Percentiles rank a stretch among this genome's conserved stretches.
Evolutionary conservation across 2,888 invertebrate genomes (phyloP).

Genomic region (Zaprionus bogoriensis): DNA sequence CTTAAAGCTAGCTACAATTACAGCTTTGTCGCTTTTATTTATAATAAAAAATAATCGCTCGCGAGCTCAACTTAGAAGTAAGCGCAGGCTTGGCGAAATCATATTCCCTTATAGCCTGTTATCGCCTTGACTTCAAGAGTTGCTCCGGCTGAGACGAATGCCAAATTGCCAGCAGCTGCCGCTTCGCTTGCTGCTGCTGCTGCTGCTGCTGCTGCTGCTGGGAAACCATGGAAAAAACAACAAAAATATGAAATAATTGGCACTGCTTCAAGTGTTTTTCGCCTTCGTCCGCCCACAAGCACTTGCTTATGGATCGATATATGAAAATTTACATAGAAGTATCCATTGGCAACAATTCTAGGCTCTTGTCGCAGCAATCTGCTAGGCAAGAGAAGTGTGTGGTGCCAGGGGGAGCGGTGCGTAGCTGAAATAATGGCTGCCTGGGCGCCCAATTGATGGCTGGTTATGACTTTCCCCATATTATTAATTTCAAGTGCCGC

Average conservation of each 20-base stretch:
- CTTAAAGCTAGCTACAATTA: too few relatives aligned
- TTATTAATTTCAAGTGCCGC: slow-evolving; percentile 64
- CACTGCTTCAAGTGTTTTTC: slow-evolving; percentile 37
- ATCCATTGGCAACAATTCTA: slow-evolving; percentile 26
- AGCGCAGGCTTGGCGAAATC: slow-evolving; percentile 15
- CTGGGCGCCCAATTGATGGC: slow-evolving; percentile 50
- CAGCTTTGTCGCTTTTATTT: too few relatives aligned
- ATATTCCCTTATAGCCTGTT: slow-evolving; percentile 43
- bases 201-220: background rate
- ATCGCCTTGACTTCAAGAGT: slow-evolving; percentile 42
- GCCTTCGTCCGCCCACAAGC: background rate
- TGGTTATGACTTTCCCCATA: slow-evolving; percentile 46
- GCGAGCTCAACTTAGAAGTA: too few relatives aligned
- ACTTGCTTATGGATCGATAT: slow-evolving; percentile 46
- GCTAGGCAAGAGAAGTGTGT: background rate
- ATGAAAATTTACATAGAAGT: slow-evolving; percentile 42
- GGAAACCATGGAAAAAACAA: slow-evolving; percentile 1
- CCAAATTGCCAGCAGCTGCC: slow-evolving; percentile 21
- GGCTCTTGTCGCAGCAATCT: slow-evolving; percentile 27
- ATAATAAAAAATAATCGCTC: too few relatives aligned
- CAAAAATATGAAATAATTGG: slow-evolving; percentile 48
- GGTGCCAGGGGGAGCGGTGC: background rate
- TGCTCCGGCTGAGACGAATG: slow-evolving; percentile 18
- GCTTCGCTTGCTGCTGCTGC: background rate
- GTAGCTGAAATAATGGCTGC: slow-evolving; percentile 26